Conservation (phyloP, 23 tunicate genomes). For the Trididemnum miniatum region DNA sequence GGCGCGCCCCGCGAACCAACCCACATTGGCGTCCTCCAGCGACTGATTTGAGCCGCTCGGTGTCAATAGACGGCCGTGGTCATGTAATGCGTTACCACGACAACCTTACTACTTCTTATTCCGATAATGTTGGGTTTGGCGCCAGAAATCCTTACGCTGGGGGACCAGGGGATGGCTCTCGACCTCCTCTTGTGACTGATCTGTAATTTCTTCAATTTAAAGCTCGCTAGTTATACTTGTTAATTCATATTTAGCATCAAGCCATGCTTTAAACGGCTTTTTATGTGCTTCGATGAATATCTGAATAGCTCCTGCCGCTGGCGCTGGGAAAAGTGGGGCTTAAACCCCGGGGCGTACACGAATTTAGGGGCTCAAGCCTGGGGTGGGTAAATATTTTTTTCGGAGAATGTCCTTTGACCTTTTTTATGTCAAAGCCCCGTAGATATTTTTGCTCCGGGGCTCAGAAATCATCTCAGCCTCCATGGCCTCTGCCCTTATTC, state of each 20-base stretch:
- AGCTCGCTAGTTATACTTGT: neutral
- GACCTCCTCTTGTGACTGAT: conserved; percentile 15
- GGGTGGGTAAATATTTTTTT: too few species aligned
- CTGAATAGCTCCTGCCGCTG: too few species aligned
- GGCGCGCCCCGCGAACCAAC: conserved; percentile 51
- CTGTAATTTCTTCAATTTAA: neutral
- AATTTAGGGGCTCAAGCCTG: too few species aligned
- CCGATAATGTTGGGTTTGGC: neutral
- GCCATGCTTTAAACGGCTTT: conserved; percentile 2
- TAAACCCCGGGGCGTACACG: too few species aligned
- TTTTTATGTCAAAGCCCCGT: too few species aligned
- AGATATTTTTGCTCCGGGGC: too few species aligned
- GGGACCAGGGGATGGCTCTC: neutral
- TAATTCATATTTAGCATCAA: neutral
- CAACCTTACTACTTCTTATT: neutral
- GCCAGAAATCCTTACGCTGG: neutral
- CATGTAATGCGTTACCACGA: neutral
- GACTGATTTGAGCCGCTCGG: conserved; percentile 40
- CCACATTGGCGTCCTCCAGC: conserved; percentile 62
- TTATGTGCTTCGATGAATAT: too few species aligned
- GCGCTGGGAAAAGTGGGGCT: too few species aligned
- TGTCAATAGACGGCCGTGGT: conserved; percentile 39
- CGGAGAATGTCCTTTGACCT: too few species aligned
- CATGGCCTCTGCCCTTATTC: too few species aligned
- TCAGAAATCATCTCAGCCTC: too few species aligned